A percentile compares a stretch with the other conserved stretches of the same genome.
Evolutionary conservation across 2,113 vertebrate genomes (phyloP).

Genomic region (Calypte anna): DNA sequence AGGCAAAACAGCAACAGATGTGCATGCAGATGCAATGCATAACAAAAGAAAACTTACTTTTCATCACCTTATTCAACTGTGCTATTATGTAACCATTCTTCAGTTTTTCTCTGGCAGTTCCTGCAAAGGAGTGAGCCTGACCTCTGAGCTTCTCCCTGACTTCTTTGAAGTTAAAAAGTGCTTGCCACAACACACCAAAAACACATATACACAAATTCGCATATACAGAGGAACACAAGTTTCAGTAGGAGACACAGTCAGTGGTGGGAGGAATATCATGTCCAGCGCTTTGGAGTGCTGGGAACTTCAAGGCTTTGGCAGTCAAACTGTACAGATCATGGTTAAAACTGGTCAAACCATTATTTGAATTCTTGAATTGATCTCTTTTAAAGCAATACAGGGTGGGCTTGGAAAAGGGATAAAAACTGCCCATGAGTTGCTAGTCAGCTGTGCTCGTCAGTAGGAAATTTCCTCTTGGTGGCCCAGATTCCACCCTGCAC

Average conservation of each 20-base stretch:
- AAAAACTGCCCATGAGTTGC: neutral
- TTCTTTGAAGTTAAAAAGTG: neutral
- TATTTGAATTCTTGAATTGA: neutral
- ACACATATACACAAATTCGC: neutral
- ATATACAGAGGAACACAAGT: neutral
- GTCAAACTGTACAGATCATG: neutral
- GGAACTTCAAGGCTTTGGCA: neutral
- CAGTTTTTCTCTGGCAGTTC: neutral
- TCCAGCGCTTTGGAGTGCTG: neutral
- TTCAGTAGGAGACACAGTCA: neutral
- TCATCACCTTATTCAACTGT: neutral
- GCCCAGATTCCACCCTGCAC: neutral
- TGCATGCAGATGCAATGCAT: neutral
- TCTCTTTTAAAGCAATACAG: neutral
- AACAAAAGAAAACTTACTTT: neutral
- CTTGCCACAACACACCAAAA: neutral
- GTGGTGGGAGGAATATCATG: neutral
- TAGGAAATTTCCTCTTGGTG: neutral
- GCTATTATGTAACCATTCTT: neutral
- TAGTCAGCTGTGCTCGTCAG: neutral
- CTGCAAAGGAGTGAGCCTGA: neutral
- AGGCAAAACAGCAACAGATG: neutral
- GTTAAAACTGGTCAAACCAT: neutral
- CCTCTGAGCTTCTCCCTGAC: neutral
- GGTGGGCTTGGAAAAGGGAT: neutral